Conservation (phyloP, 2,888 invertebrate genomes). For the Nyleta sp. region DNA sequence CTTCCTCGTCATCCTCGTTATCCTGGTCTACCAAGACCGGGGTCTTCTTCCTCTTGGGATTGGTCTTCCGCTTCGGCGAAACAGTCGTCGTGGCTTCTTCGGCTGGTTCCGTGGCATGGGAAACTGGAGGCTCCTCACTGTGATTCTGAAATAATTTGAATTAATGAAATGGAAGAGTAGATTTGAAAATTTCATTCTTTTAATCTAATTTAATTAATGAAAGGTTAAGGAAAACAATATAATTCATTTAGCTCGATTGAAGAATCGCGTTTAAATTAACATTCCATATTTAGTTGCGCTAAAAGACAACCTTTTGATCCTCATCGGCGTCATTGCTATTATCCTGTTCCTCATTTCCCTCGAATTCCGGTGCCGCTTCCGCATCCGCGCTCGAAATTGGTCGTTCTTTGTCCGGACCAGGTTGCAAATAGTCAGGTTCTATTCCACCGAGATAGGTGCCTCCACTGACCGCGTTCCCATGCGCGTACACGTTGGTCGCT, state of each 20-base stretch:
- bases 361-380: conserved; percentile 72
- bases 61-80: conserved; percentile 30
- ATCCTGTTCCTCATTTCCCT: conserved; percentile 61
- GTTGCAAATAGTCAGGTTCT: conserved; percentile 70
- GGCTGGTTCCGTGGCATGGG: conserved; percentile 16
- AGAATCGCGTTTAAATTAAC: too few relatives aligned
- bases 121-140: conserved; percentile 25
- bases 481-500: conserved; percentile 76
- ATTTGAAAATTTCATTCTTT: too few relatives aligned
- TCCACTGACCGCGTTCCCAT: conserved; percentile 78
- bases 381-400: conserved; percentile 77
- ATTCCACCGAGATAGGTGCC: conserved; percentile 72
- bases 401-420: conserved; percentile 73
- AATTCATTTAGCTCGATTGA: too few relatives aligned
- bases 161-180: too few relatives aligned
- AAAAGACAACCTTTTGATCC: conserved; percentile 32
- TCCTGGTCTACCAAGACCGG: conserved; percentile 69
- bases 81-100: conserved; percentile 18
- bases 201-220: too few relatives aligned
- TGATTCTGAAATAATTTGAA: conserved; percentile 20
- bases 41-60: conserved; percentile 71
- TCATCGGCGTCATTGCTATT: conserved; percentile 56
- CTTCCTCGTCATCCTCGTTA: conserved; percentile 84
- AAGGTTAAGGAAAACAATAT: too few relatives aligned
- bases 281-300: too few relatives aligned